Evolutionary conservation across 1,140 invertebrate species (phyloP).

Genomic region (Aphis craccivora): DNA sequence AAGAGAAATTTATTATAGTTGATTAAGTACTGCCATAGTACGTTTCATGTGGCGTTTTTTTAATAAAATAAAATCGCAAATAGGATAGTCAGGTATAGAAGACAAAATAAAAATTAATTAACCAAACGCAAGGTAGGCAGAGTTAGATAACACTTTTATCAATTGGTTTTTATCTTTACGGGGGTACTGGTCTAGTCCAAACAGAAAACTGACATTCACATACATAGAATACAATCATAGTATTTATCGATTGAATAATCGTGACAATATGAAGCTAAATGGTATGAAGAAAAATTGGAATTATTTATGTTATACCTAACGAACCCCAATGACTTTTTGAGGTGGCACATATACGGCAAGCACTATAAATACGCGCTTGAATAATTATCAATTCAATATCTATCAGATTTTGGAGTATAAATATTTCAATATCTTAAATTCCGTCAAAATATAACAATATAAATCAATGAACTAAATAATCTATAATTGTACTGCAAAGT

Average conservation of each 20-base stretch:
- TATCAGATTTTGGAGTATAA: neutral
- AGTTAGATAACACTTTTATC: neutral
- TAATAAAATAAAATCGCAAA: neutral
- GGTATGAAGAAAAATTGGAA: neutral
- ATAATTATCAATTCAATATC: neutral
- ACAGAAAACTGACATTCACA: neutral
- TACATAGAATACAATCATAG: neutral
- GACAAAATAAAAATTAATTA: neutral
- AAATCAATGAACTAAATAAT: neutral
- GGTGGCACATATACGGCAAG: neutral
- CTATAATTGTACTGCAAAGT: neutral
- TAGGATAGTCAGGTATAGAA: neutral
- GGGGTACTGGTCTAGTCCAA: neutral
- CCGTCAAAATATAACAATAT: neutral
- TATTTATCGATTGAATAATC: neutral
- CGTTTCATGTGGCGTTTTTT: neutral
- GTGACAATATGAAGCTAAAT: neutral
- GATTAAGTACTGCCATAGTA: neutral
- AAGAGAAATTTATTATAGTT: neutral
- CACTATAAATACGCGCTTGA: neutral
- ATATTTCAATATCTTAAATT: neutral
- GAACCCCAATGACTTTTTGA: neutral
- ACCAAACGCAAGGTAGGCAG: neutral
- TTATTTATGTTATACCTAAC: neutral
- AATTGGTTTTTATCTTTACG: neutral